Evolutionary conservation across 2,888 invertebrate genomes (phyloP), one percentile per base, ranked within the genome.

Genomic region (Parnassius orleans): DNA sequence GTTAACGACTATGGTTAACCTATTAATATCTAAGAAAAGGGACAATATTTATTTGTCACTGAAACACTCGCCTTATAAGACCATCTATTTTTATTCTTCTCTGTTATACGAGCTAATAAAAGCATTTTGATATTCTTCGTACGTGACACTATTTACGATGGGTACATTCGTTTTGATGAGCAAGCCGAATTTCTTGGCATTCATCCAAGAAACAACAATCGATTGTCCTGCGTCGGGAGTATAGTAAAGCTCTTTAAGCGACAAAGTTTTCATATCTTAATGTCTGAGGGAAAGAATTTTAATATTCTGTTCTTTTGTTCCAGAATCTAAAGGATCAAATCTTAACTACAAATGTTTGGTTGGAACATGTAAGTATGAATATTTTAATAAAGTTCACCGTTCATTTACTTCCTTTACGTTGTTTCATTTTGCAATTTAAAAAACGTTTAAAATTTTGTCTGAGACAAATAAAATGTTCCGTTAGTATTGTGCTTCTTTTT

Each of bases 251-350:
- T 55, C 43, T 42, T 43, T 51, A 51, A 33, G 51, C 51, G 51
- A 59, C 52, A 56, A 19, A 53, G 42, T 46, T 56, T 63, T 58
- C 41, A 54, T 57, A 56, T 64, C 43, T 53, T 47, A 14, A 14
- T 55, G 47, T 58, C 54, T 50, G 42, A 41, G 19, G 54, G 50
- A 60, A 55, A 65, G 57, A 61, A 64, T 33, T 53, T 53, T 53
- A 43, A 46, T 63, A 15, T 46, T 60, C 15, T 44, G 53, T 67
- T 65, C 47, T 68, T 79, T 87, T 87, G 81, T 95, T 95, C 42
- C 94, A 98, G 98, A 98, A 98, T 89, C 92, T 98, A 66, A 98
- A 98, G 86, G 97, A 98, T 89, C 98, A 98, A 90, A 98, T 98
- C 79, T 90, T 98, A 72, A 98, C 98, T 11, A 98, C 98, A 0